Base-by-base conservation (phyloP, 2,888 invertebrate species). In the Pediacus dermestoides region DNA sequence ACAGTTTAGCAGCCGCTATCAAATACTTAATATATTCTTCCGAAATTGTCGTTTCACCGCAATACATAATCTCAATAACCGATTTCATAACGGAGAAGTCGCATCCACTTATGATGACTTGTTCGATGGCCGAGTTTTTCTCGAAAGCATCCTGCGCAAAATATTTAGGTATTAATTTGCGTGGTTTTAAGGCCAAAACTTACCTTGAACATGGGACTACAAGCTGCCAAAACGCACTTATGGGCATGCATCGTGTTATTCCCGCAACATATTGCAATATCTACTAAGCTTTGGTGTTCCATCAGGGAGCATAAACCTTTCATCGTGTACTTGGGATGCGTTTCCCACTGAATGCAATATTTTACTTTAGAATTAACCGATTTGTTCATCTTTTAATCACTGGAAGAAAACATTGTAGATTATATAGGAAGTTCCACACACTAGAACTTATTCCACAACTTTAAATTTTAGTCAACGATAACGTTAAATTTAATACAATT, bases 31-130 rank as follows among this genome's bases (percentile, higher is more conserved):
- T 70, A 62, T 82, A 75, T 52, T 81, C 78, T 63, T 82, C 81
- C 33, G 78, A 70, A 48, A 85, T 78, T 50, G 78, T 78, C 1
- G 83, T 84, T 70, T 83, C 82, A 1, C 85, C 85, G 57, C 81
- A 83, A 59, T 85, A 85, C 79, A 85, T 85, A 55, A 83, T 85
- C 63, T 85, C 85, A 16, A 85, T 77, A 42, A 85, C 72, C 30
- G 80, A 80, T 66, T 82, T 83, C 41, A 85, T 68, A 16, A 84
- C 80, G 53, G 76, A 74, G 66, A 83, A 84, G 60, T 81, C 77
- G 73, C 84, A 76, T 59, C 85, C 83, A 50, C 78, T 73, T 44
- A 85, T 75, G 26, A 79, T 71, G 25, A 78, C 66, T 27, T 78
- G 77, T 52, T 79, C 78, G 6, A 76, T 75, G 8, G 68, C 63